A percentile compares a stretch with the other conserved stretches of the same genome.
These are phyloP conservation scores for Eupithecia inturbata DNA, from an alignment of 2,888 invertebrate species.

Conservation along the genomic window DNA sequence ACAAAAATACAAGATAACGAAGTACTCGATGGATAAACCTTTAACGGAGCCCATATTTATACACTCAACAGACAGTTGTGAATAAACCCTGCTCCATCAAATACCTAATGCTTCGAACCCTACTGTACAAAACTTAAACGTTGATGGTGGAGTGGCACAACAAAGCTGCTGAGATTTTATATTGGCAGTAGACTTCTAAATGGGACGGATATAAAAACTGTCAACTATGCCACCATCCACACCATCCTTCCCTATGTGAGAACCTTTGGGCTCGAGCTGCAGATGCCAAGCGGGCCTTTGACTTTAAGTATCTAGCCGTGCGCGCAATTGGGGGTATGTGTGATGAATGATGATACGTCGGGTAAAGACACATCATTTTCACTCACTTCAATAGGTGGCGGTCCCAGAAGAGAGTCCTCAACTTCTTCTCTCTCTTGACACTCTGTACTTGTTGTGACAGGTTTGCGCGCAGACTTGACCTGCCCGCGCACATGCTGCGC, in stretches of 20 bases:
- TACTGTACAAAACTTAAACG: background rate
- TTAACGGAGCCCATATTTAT: background rate
- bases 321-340: background rate
- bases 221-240: background rate
- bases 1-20: background rate
- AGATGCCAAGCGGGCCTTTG: background rate
- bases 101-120: background rate
- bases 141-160: background rate
- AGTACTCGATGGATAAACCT: background rate
- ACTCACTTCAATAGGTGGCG: background rate
- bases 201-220: background rate
- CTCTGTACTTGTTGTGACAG: background rate
- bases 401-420: background rate
- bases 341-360: background rate
- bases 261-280: background rate
- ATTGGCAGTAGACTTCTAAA: background rate
- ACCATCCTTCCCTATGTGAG: background rate
- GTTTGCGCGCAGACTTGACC: background rate
- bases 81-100: background rate
- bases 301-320: background rate
- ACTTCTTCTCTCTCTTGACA: background rate
- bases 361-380: background rate
- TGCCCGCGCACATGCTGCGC: background rate
- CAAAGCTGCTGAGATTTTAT: background rate
- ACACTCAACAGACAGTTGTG: background rate